Evolutionary conservation across 2,888 invertebrate genomes (phyloP), one percentile per base, ranked within the genome.

Genomic region (Tanytarsus gracilentus): DNA sequence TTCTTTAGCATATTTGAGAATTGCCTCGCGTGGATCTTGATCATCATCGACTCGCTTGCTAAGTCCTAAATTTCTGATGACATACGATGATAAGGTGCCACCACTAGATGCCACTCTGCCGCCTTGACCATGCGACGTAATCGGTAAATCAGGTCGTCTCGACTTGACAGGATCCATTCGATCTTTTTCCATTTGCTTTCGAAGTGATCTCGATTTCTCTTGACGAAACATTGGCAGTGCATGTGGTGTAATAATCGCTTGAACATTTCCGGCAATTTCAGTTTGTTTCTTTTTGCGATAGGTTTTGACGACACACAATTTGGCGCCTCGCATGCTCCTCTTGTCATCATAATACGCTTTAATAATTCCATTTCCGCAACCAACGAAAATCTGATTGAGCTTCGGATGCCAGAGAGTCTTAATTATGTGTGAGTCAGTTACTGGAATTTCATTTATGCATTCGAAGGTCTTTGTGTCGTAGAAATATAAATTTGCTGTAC

Each of bases 241-340:
- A 70, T 97, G 93, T 0, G 96, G 98, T 0, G 98, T 96, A 8
- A 99, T 93, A 40, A 98, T 92, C n/a, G n/a, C n/a, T 69, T 96
- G 92, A 65, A 93, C 89, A 0, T 88, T 85, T 55, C 91, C 86
- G 58, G 95, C 83, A 61, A 94, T 85, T 72, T 96, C 95, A 0
- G 88, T 82, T 4, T 88, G 85, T 65, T 88, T 86, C 25, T 84
- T 82, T 69, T 87, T 90, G 58, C 86, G 80, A 65, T 85, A 83
- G 0, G 82, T 81, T 71, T 93, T 94, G 0, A 86, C 83, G 3
- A 88, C 88, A 69, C 95, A 96, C 1, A 95, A 72, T 67, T 92
- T 89, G 0, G 96, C 96, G 0, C 98, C 98, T 4, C 95, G 79
- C 61, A 90, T 78, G 68, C 95, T 96, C 44, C 83, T 80, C 61